phyloP scores from a whole-genome alignment of 2,113 vertebrate species.

The Amblyornis subalaris region DNA sequence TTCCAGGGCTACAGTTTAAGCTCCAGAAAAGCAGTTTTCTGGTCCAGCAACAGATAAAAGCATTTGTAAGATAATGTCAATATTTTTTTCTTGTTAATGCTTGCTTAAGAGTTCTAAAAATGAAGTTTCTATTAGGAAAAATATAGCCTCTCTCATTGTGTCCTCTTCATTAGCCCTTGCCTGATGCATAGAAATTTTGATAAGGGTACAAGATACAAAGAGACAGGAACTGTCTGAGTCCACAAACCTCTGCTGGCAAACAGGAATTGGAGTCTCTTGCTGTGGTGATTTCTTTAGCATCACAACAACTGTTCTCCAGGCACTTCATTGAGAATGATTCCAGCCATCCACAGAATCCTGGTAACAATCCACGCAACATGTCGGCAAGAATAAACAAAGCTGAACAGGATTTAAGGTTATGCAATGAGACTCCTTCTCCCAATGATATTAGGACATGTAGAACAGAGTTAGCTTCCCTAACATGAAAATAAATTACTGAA shows the following conservation, averaged over 20 bases:
- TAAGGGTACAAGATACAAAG: neutral
- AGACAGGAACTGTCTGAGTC: neutral
- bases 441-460: neutral
- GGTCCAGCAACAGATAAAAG: neutral
- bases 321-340: neutral
- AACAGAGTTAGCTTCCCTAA: neutral
- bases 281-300: neutral
- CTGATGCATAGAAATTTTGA: neutral
- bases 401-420: neutral
- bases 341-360: neutral
- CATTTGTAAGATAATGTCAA: neutral
- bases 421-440: accelerated
- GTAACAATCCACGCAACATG: neutral
- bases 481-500: neutral
- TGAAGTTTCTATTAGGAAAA: neutral
- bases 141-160: neutral
- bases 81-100: neutral
- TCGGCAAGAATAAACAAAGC: neutral
- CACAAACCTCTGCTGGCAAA: neutral
- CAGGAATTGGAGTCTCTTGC: neutral
- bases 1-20: neutral
- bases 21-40: neutral
- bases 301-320: neutral
- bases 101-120: neutral
- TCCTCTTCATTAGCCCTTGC: neutral